Conservation (phyloP, 2,888 invertebrate species). For the Apantesis nais region DNA sequence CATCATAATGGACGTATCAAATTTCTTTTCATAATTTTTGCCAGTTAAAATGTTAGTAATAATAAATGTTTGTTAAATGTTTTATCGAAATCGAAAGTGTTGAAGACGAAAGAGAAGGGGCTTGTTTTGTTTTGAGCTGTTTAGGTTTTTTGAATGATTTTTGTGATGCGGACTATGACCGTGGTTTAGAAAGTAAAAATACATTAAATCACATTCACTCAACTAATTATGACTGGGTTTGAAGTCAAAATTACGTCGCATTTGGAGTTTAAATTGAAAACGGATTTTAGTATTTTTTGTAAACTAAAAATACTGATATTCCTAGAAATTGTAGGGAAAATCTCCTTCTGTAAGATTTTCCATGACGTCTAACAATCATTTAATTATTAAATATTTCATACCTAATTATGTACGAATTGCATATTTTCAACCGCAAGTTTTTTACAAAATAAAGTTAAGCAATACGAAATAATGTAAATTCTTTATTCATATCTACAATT, state of each 20-base stretch:
- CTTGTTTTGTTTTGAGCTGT: background rate
- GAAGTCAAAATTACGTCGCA: background rate
- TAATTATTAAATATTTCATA: background rate
- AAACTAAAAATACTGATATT: background rate
- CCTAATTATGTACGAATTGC: background rate
- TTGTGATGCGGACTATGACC: background rate
- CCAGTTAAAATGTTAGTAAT: background rate
- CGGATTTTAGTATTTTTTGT: background rate
- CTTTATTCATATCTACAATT: background rate
- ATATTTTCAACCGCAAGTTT: background rate
- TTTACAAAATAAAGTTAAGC: background rate
- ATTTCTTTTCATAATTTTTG: constrained; percentile 14
- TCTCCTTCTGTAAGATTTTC: background rate
- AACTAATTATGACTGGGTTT: constrained; percentile 3
- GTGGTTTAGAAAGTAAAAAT: constrained; percentile 14
- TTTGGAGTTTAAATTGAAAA: background rate
- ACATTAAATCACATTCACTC: background rate
- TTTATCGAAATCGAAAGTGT: constrained; percentile 13
- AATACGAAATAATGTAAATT: background rate
- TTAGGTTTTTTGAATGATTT: constrained; percentile 7
- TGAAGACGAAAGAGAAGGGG: background rate
- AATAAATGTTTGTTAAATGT: background rate
- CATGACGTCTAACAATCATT: background rate
- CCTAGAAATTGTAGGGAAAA: background rate
- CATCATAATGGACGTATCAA: constrained; percentile 34